Evolutionary conservation across 2,113 vertebrate species (phyloP).

Genomic region (Nycticebus coucang): DNA sequence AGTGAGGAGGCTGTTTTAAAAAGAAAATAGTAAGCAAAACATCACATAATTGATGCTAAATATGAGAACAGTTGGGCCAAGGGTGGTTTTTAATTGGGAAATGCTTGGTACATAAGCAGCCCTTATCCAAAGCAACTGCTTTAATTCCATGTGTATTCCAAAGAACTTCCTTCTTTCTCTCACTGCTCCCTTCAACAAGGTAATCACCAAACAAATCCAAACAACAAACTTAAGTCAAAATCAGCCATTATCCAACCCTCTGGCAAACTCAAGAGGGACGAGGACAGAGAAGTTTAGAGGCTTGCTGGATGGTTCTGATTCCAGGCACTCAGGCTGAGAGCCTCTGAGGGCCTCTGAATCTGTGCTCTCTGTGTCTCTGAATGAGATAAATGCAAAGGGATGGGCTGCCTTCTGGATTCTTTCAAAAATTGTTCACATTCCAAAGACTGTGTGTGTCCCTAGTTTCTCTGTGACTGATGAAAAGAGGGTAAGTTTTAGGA

Average conservation of each 20-base stretch:
- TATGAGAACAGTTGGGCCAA: not conserved
- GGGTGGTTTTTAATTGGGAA: not conserved
- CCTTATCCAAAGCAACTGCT: not conserved
- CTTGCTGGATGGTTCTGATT: not conserved
- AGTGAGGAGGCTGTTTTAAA: not conserved
- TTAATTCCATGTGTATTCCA: not conserved
- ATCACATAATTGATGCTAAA: not conserved
- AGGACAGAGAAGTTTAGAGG: not conserved
- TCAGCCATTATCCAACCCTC: not conserved
- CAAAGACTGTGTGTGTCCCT: not conserved
- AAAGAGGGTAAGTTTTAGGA: not conserved
- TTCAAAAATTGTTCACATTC: not conserved
- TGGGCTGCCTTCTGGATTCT: not conserved
- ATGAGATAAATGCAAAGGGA: too few relatives aligned
- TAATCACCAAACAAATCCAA: not conserved
- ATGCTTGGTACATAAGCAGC: not conserved
- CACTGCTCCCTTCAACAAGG: not conserved
- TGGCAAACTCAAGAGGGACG: not conserved
- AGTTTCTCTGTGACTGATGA: not conserved
- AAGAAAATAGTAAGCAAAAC: not conserved
- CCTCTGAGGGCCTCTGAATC: not conserved
- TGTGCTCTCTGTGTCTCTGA: not conserved
- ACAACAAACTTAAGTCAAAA: accelerated
- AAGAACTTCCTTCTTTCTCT: not conserved
- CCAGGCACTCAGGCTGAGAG: not conserved